phyloP scores from a whole-genome alignment of 2,888 invertebrate species.

The Dicyrtomina minuta region DNA sequence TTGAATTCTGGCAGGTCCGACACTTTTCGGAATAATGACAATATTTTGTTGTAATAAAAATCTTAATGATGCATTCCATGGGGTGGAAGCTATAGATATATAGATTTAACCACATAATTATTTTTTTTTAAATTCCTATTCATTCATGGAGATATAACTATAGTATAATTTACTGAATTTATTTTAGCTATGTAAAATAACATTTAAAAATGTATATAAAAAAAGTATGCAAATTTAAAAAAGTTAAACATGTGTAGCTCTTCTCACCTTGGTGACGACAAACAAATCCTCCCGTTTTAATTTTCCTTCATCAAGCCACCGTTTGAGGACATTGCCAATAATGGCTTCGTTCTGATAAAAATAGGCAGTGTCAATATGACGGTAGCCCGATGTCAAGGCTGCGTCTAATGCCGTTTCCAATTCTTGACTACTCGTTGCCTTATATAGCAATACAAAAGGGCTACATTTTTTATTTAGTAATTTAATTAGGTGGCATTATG shows the following conservation, averaged over 20 bases:
- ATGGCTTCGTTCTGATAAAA: constrained; percentile 75
- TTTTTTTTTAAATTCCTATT: too few species aligned
- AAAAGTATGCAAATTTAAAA: too few species aligned
- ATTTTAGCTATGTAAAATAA: too few species aligned
- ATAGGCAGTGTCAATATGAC: constrained; percentile 76
- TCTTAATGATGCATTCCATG: constrained; percentile 59
- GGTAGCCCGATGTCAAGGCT: constrained; percentile 72
- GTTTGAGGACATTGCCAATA: constrained; percentile 71
- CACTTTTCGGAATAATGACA: constrained; percentile 81
- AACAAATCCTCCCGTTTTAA: constrained; percentile 75
- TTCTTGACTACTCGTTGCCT: constrained; percentile 35
- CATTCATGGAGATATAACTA: too few species aligned
- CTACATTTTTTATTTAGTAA: too few species aligned
- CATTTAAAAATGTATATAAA: too few species aligned
- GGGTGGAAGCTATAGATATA: constrained; percentile 44
- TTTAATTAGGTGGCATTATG: too few species aligned
- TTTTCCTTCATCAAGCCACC: constrained; percentile 69
- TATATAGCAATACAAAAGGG: too few species aligned
- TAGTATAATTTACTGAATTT: too few species aligned
- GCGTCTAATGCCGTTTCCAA: constrained; percentile 66
- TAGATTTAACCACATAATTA: too few species aligned
- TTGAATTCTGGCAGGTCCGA: constrained; percentile 67
- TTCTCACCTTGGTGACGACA: constrained; percentile 76
- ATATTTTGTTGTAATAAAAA: constrained; percentile 73
- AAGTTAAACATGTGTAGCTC: too few species aligned